A percentile compares a stretch with the other conserved stretches of the same genome.
These are phyloP conservation scores for Phytoseiulus persimilis DNA, from an alignment of 2,888 invertebrate genomes.

Conservation along the genomic window DNA sequence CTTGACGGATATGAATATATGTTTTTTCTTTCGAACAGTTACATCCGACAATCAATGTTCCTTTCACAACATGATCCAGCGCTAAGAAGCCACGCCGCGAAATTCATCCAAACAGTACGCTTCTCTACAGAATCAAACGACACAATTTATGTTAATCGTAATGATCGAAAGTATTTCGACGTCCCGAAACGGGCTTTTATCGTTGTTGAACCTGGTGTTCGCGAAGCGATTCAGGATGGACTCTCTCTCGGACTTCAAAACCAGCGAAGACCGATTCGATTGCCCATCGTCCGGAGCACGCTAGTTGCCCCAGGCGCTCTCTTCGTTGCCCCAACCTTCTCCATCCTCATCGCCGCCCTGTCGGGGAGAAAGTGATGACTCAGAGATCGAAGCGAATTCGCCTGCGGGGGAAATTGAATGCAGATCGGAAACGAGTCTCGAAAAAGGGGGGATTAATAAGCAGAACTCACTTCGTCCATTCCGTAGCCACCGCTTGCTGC, in stretches of 20 bases:
- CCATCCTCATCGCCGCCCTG: neutral
- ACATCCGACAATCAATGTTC: neutral
- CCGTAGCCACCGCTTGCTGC: neutral
- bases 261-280: neutral
- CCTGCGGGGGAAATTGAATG: neutral
- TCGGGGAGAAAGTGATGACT: neutral
- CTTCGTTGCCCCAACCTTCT: too few species aligned
- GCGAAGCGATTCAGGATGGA: neutral
- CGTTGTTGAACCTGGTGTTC: neutral
- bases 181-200: neutral
- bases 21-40: neutral
- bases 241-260: neutral
- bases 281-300: neutral
- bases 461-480: neutral
- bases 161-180: neutral
- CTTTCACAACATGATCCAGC: neutral
- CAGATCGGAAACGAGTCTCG: neutral
- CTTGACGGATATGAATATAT: neutral
- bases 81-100: neutral
- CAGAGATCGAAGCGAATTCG: neutral
- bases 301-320: neutral
- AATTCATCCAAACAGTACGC: neutral
- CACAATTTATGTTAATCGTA: neutral
- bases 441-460: too few species aligned
- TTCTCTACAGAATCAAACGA: neutral